Conservation (phyloP, 1,140 invertebrate species). For the Drosophila grimshawi region DNA sequence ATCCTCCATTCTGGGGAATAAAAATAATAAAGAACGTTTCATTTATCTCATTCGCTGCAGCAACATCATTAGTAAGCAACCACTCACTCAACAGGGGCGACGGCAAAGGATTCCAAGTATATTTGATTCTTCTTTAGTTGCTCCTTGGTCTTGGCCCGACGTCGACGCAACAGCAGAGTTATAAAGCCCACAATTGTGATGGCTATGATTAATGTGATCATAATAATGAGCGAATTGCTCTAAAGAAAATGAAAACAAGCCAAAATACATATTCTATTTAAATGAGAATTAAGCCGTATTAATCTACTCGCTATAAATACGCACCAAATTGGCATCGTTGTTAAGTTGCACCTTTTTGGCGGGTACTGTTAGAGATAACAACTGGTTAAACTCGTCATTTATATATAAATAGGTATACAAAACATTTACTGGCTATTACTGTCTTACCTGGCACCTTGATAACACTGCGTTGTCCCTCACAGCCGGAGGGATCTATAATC, state of each 20-base stretch:
- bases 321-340: slow-evolving; percentile 56
- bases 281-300: too few relatives aligned
- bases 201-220: slow-evolving; percentile 55
- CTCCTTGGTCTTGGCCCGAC: slow-evolving; percentile 40
- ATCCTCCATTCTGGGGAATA: slow-evolving; percentile 69
- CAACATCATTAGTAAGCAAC: neutral
- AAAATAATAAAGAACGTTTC: neutral
- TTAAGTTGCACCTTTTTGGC: slow-evolving; percentile 46
- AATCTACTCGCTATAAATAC: neutral
- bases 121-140: slow-evolving; percentile 61
- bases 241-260: neutral
- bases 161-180: slow-evolving; percentile 42
- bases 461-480: slow-evolving; percentile 60
- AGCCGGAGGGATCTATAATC: slow-evolving; percentile 60
- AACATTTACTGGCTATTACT: too few relatives aligned
- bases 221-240: slow-evolving; percentile 60
- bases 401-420: too few relatives aligned
- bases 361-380: neutral
- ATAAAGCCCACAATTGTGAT: slow-evolving; percentile 50
- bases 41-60: neutral
- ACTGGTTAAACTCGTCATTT: too few relatives aligned
- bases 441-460: slow-evolving; percentile 61
- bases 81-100: slow-evolving; percentile 61
- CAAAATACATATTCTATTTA: neutral
- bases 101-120: slow-evolving; percentile 63